phyloP scores from a whole-genome alignment of 2,888 invertebrate species.

The Halictus ligatus region DNA sequence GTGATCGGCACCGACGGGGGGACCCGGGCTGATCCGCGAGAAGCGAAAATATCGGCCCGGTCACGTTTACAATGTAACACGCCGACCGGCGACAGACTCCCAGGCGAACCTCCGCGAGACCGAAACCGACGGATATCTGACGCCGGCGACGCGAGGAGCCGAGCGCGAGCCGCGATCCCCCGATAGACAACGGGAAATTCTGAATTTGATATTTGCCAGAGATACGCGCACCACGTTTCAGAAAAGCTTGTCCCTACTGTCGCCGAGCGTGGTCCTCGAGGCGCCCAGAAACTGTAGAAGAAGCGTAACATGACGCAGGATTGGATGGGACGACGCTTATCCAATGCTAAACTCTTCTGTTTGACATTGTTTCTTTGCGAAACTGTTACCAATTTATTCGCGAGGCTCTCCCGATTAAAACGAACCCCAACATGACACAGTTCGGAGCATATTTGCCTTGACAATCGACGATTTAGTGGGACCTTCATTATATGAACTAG shows the following conservation, averaged over 20 bases:
- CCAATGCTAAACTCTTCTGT: too few species aligned
- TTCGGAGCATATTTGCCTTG: too few species aligned
- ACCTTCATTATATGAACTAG: too few species aligned
- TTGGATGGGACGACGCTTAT: too few species aligned
- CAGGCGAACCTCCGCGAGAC: constrained; percentile 27
- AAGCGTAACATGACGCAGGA: too few species aligned
- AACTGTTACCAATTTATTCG: too few species aligned
- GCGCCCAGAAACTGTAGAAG: too few species aligned
- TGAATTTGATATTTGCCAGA: not conserved
- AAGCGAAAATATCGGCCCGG: constrained; percentile 60
- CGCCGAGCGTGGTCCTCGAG: too few species aligned
- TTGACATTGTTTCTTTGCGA: too few species aligned
- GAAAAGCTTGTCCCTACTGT: not conserved
- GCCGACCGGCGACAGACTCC: constrained; percentile 47
- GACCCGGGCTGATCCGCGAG: constrained; percentile 51
- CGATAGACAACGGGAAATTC: not conserved
- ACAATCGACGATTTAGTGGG: too few species aligned
- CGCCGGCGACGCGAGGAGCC: not conserved
- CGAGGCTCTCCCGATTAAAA: too few species aligned
- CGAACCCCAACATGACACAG: too few species aligned
- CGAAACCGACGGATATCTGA: constrained; percentile 24
- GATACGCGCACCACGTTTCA: not conserved
- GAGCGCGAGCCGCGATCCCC: not conserved
- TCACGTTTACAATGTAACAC: constrained; percentile 66
- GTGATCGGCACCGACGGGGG: constrained; percentile 60